Conservation (phyloP, 2,888 invertebrate genomes). For the Notodonta ziczac region DNA sequence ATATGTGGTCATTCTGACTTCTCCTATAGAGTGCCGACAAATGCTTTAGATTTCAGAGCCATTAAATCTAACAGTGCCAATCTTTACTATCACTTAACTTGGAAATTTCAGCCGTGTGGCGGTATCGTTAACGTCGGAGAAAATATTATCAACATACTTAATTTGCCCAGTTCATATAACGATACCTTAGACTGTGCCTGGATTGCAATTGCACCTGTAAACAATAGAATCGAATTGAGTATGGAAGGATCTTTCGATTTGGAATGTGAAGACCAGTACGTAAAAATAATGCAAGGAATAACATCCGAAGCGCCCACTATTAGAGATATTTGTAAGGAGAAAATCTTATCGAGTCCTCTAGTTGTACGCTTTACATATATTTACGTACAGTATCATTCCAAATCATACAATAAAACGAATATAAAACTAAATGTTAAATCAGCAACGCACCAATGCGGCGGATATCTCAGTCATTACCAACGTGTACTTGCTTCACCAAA, state of each 20-base stretch:
- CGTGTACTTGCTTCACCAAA: conserved; percentile 83
- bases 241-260: conserved; percentile 60
- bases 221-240: conserved; percentile 65
- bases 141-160: conserved; percentile 52
- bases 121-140: conserved; percentile 76
- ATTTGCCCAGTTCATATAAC: conserved; percentile 68
- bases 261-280: conserved; percentile 67
- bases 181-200: conserved; percentile 90
- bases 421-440: conserved; percentile 51
- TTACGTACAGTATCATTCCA: conserved; percentile 88
- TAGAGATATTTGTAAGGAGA: conserved; percentile 86
- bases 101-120: conserved; percentile 86
- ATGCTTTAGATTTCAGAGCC: conserved; percentile 53
- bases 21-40: conserved; percentile 58
- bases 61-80: conserved; percentile 42
- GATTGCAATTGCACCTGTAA: conserved; percentile 79
- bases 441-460: conserved; percentile 87
- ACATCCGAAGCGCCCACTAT: conserved; percentile 78
- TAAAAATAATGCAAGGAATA: conserved; percentile 80
- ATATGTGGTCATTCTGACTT: conserved; percentile 55
- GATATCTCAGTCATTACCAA: conserved; percentile 74
- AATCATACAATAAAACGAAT: conserved; percentile 48
- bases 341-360: conserved; percentile 70
- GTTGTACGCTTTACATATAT: conserved; percentile 78
- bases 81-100: conserved; percentile 71